Conservation (phyloP, 2,113 vertebrate genomes). For the Urocynchramus pylzowi region DNA sequence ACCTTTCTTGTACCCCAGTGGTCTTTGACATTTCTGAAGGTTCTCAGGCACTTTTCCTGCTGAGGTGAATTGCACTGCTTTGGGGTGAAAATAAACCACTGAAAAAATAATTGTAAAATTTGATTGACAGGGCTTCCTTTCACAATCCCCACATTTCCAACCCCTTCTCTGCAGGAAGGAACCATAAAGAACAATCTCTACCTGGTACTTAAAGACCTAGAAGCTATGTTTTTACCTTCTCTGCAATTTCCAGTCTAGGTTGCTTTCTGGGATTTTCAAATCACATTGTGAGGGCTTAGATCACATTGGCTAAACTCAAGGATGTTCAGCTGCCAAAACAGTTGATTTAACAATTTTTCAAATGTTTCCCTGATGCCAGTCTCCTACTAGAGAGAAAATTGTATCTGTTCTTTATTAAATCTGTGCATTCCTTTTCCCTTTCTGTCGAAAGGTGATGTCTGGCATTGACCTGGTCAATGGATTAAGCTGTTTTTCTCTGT, state of each 20-base stretch:
- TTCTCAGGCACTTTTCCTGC: conserved; percentile 12
- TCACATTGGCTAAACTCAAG: conserved; percentile 19
- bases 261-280: conserved; percentile 36
- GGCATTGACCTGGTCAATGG: neutral
- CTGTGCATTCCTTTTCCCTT: neutral
- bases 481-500: neutral
- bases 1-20: neutral
- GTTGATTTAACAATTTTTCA: conserved; percentile 39
- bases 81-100: conserved; percentile 31
- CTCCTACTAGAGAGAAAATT: neutral
- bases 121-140: conserved; percentile 41
- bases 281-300: conserved; percentile 12
- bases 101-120: conserved; percentile 40
- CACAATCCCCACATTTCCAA: neutral
- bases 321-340: conserved; percentile 29
- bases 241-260: conserved; percentile 31
- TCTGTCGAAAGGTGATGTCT: neutral
- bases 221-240: conserved; percentile 13
- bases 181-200: conserved; percentile 37
- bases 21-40: conserved; percentile 27
- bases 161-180: conserved; percentile 32
- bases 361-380: neutral
- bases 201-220: conserved; percentile 21
- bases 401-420: neutral
- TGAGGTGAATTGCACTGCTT: conserved; percentile 37